These are phyloP conservation scores for Anniella stebbinsi DNA, from an alignment of 2,797 vertebrate species.

Conservation along the genomic window DNA sequence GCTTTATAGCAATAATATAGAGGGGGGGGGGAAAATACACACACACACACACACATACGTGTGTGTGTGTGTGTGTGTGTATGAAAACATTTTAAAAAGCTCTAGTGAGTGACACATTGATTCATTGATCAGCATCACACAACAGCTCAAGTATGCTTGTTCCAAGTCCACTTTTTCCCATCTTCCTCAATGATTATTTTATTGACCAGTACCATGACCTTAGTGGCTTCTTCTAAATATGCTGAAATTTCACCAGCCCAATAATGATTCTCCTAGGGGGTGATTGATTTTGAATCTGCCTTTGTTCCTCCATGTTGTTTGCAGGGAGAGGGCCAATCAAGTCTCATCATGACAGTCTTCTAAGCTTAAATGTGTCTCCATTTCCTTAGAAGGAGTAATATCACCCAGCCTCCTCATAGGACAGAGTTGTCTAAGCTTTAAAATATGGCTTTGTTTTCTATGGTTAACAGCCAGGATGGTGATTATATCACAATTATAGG, in stretches of 20 bases:
- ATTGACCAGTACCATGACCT: not conserved
- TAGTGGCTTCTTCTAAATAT: not conserved
- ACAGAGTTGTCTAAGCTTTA: not conserved
- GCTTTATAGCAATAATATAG: no score
- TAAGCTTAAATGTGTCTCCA: not conserved
- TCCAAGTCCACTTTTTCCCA: not conserved
- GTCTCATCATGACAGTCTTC: not conserved
- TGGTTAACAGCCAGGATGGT: not conserved
- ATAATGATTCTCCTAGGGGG: not conserved
- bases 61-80: no score
- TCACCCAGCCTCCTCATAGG: not conserved
- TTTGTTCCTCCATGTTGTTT: not conserved
- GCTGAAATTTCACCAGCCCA: not conserved
- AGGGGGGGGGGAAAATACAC: no score
- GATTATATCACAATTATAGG: no score
- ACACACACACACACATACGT: no score
- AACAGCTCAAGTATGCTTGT: not conserved
- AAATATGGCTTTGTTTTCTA: not conserved
- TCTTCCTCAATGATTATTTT: slow-evolving; percentile 1
- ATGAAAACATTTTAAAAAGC: not conserved
- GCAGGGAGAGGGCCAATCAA: not conserved
- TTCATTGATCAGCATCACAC: not conserved
- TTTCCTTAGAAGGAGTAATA: not conserved
- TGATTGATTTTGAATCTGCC: not conserved
- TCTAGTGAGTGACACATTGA: not conserved